Base-by-base conservation (phyloP, 2,797 vertebrate species). In the Sus cebifrons region DNA sequence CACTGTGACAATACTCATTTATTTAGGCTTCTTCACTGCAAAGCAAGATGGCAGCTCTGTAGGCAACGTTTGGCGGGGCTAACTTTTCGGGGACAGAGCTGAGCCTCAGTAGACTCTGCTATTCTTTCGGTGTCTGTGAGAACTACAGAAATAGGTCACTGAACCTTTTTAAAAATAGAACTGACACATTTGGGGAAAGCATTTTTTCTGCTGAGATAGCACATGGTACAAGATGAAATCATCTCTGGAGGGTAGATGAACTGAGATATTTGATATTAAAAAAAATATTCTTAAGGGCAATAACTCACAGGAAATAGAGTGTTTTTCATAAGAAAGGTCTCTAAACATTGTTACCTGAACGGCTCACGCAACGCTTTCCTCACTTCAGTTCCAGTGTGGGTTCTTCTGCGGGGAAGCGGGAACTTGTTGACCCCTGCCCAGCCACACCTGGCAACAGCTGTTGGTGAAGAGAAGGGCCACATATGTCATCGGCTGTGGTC, bases 131-230 rank as follows among this genome's bases (percentile, higher is more conserved):
- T 84, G 79, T 95, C 87, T 78, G 17, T 29, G 44, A 87, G 36
- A 96, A 52, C 86, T 86, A 70, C 67, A 74, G 95, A 98, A 98
- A 97, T 68, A 97, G 91, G 94, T 88, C 87, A 91, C 82, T 56
- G 64, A 65, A 96, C 85, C 96, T 92, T 97, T 97, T 98, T 89
- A 93, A 97, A 97, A 98, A 95, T 64, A 96, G 95, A 97, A 64
- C 49, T 84, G 86, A 89, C 90, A 54, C 65, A 96, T 97, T 98
- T 96, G 83, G 64, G 89, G 86, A 60, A 90, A 93, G 60, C 13
- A 9, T 71, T 44, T 75, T 95, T 78, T 94, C 74, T 95, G 85
- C 96, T 93, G 94, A 97, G 92, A 91, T 64, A 1, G 62, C 89
- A 70, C 75, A 89, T 21, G 32, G 74, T 56, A 79, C 32, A 87